A percentile compares a stretch with the other conserved stretches of the same genome.
Evolutionary conservation across 2,797 vertebrate species (phyloP).

Genomic region (Prionace glauca): DNA sequence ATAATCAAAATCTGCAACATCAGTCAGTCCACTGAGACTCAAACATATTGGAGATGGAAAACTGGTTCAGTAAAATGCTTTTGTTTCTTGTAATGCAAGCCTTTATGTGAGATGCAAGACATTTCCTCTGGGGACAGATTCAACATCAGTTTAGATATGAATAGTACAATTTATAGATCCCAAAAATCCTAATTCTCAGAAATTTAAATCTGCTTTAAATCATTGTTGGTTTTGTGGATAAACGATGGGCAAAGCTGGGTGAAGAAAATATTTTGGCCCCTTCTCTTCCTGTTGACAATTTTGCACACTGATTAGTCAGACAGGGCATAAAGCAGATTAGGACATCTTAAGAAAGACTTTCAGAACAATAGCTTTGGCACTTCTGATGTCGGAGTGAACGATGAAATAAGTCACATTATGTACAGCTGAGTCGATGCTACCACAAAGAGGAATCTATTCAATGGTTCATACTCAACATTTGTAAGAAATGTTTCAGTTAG

Average conservation of each 20-base stretch:
- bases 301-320: not conserved
- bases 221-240: not conserved
- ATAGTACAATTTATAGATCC: not conserved
- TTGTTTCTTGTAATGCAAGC: not conserved
- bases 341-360: not conserved
- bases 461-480: not conserved
- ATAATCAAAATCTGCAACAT: slow-evolving; percentile 14
- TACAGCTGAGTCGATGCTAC: not conserved
- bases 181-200: not conserved
- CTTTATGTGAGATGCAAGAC: not conserved
- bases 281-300: not conserved
- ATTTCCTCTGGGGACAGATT: not conserved
- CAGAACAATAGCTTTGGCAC: not conserved
- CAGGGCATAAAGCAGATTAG: not conserved
- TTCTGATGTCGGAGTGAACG: not conserved
- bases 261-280: not conserved
- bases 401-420: not conserved
- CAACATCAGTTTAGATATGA: not conserved
- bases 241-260: not conserved
- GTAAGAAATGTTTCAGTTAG: not conserved
- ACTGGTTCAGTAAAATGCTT: not conserved
- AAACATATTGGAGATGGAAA: slow-evolving; percentile 29
- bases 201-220: not conserved
- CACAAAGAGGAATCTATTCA: not conserved
- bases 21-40: not conserved